A percentile compares a stretch with the other conserved stretches of the same genome.
These are phyloP conservation scores for Amphimallon solstitiale DNA, from an alignment of 2,888 invertebrate genomes.

Conservation along the genomic window DNA sequence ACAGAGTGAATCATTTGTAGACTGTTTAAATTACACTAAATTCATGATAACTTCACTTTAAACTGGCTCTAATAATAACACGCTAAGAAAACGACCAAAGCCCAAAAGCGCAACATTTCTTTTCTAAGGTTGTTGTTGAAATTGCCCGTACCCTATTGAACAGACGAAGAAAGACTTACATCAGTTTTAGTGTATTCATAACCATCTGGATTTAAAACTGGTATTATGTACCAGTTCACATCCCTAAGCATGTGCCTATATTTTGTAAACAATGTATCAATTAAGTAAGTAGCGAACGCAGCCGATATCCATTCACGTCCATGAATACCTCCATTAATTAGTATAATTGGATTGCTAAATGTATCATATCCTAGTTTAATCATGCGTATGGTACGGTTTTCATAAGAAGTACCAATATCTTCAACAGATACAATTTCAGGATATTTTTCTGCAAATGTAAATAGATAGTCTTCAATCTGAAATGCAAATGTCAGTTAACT, in stretches of 20 bases:
- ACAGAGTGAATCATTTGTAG: too few relatives aligned
- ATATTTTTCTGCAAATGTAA: constrained; percentile 62
- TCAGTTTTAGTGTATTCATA: constrained; percentile 62
- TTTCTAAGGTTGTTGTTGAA: too few relatives aligned
- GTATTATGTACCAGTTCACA: constrained; percentile 65
- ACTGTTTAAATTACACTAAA: too few relatives aligned
- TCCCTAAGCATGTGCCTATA: constrained; percentile 57
- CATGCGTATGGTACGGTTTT: constrained; percentile 63
- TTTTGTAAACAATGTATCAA: constrained; percentile 67
- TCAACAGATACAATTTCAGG: constrained; percentile 63
- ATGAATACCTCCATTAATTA: constrained; percentile 72
- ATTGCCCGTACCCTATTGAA: too few relatives aligned
- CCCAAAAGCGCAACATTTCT: too few relatives aligned
- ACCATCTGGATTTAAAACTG: constrained; percentile 67
- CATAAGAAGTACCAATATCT: constrained; percentile 67
- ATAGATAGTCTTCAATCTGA: constrained; percentile 60
- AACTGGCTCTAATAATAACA: too few relatives aligned
- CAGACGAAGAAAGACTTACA: too few relatives aligned
- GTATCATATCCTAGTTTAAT: constrained; percentile 71
- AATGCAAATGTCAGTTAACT: too few relatives aligned
- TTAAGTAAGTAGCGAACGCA: constrained; percentile 72
- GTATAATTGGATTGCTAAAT: constrained; percentile 68
- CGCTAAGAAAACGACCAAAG: too few relatives aligned
- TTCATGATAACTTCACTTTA: too few relatives aligned
- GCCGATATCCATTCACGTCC: constrained; percentile 79